Evolutionary conservation across 2,888 invertebrate species (phyloP), one percentile per base, ranked within the genome.

Genomic region (Aphidius colemani): DNA sequence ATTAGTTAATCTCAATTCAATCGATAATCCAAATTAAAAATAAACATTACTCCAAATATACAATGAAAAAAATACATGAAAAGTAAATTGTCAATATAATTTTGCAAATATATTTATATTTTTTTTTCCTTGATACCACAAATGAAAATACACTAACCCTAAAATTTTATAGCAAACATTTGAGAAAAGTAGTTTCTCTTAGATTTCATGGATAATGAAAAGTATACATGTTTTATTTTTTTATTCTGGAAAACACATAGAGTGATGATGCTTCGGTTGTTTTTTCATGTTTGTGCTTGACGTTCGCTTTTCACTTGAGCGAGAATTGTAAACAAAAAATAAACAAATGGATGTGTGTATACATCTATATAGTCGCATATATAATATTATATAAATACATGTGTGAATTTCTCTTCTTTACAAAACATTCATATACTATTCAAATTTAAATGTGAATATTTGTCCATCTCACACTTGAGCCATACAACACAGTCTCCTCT

Each of bases 401-500:
- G 5, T 30, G 30, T 30, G 30, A 30, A 30, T 50, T 11, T 41
- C 18, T 43, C 40, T 45, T 45, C 43, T 45, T 18, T 51, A 2
- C 30, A 18, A 41, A 59, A 41, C 44, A 10, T 46, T 59, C 51
- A 59, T 59, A 59, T 59, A 51, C 51, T 59, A 59, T 59, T 51
- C 44, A 59, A 51, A 51, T 51, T 43, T 51, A 51, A 59, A 59
- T n/a, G 51, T 44, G 44, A 51, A 51, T 59, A 44, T 18, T 51
- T 59, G 30, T 39, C 30, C 45, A 49, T 55, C 55, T 30, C 30
- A 30, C 30, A 48, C 43, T 11, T 43, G n/a, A 18, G 30, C 30
- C n/a, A n/a, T 18, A 18, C 7, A 59, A 51, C 51, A 43, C 30
- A 51, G 59, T 41, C 39, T 30, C 43, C 51, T 18, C 13, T 18